Conservation (phyloP, 2,113 vertebrate genomes). For the Xyliphius kryptos region DNA sequence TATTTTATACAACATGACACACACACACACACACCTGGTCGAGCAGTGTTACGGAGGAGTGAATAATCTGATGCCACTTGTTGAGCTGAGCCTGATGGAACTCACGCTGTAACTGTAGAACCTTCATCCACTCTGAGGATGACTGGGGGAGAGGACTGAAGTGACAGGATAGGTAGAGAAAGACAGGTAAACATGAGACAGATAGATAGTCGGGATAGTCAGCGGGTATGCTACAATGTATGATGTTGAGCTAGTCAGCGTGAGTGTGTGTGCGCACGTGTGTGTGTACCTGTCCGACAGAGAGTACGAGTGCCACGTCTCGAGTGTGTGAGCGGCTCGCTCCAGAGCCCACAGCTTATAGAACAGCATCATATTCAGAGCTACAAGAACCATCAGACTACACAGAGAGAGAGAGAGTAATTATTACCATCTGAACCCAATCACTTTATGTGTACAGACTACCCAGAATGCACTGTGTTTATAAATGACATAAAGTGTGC, state of each 20-base stretch:
- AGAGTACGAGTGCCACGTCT: conserved; percentile 82
- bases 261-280: conserved; percentile 6
- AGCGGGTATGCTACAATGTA: too few species aligned
- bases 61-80: conserved; percentile 83
- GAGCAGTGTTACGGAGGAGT: conserved; percentile 77
- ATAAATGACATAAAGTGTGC: too few species aligned
- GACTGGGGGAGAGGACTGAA: conserved; percentile 79
- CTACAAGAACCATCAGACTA: conserved; percentile 79
- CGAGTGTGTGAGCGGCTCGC: conserved; percentile 77
- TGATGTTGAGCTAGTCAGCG: too few species aligned
- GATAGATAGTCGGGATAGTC: neutral
- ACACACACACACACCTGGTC: too few species aligned
- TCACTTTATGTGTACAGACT: too few species aligned
- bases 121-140: conserved; percentile 78
- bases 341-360: conserved; percentile 87
- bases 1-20: too few species aligned
- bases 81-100: conserved; percentile 79
- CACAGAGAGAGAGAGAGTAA: too few species aligned
- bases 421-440: too few species aligned
- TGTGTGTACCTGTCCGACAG: conserved; percentile 71
- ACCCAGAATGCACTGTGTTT: too few species aligned
- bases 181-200: neutral
- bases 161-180: too few species aligned
- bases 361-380: conserved; percentile 83
- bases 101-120: conserved; percentile 79